Evolutionary conservation across 2,113 vertebrate species (phyloP).

Genomic region (Tenrec ecaudatus): DNA sequence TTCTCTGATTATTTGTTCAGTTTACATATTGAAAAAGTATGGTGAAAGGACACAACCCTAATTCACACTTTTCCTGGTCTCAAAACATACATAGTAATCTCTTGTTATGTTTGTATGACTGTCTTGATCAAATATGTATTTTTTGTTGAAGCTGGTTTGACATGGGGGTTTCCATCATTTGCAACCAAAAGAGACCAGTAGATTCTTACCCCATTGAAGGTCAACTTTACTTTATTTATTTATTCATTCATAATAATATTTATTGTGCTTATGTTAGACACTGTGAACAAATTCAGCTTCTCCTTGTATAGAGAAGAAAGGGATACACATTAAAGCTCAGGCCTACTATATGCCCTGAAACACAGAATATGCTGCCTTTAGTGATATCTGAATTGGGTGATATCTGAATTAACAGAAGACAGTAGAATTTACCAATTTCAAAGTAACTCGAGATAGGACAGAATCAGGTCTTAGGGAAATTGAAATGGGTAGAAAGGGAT

Average conservation of each 20-base stretch:
- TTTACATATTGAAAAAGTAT: no score
- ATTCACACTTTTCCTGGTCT: no score
- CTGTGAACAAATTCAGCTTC: conserved; percentile 19
- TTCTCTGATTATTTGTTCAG: no score
- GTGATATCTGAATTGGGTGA: not conserved
- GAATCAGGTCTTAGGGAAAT: conserved; percentile 15
- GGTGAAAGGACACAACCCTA: no score
- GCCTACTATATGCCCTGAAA: not conserved
- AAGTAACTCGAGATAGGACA: conserved; percentile 5
- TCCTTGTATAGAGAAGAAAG: not conserved
- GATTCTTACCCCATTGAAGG: not conserved
- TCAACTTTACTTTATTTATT: not conserved
- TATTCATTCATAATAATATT: conserved; percentile 29
- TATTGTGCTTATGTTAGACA: not conserved
- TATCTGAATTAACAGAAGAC: not conserved
- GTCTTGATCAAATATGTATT: not conserved
- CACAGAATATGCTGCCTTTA: not conserved
- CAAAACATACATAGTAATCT: no score
- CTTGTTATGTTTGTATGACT: no score
- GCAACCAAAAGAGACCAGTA: conserved; percentile 12
- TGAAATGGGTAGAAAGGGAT: not conserved
- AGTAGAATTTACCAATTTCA: conserved; percentile 10
- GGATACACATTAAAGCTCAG: not conserved
- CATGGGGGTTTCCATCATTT: conserved; percentile 10
- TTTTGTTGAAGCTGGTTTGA: conserved; percentile 8